Conservation (phyloP, 2,888 invertebrate genomes). For the Ptycholaimellus sp. region DNA sequence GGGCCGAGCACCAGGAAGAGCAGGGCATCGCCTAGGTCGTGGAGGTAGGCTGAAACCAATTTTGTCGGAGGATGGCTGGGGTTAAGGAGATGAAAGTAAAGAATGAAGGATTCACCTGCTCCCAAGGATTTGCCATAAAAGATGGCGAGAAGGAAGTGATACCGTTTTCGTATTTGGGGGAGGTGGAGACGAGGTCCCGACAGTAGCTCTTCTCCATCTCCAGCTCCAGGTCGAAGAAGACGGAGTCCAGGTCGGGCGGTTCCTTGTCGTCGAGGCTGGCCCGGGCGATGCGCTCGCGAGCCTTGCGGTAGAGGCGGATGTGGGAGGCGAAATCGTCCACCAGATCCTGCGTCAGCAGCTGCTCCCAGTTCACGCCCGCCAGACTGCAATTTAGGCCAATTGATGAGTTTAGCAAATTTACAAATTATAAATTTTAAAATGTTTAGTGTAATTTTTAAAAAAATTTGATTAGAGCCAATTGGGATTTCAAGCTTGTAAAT, state of each 20-base stretch:
- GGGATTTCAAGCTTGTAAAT: neutral
- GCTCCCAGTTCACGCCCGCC: conserved; percentile 56
- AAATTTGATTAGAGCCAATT: neutral
- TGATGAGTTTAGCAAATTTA: too few relatives aligned
- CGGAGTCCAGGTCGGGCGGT: conserved; percentile 38
- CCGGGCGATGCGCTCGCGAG: conserved; percentile 27
- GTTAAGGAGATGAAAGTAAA: conserved; percentile 1
- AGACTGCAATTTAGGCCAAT: conserved; percentile 16
- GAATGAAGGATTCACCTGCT: neutral
- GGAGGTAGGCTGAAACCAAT: conserved; percentile 44
- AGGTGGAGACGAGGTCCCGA: conserved; percentile 52
- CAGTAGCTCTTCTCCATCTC: conserved; percentile 58
- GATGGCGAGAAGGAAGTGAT: conserved; percentile 7
- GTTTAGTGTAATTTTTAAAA: too few relatives aligned
- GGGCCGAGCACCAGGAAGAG: conserved; percentile 56
- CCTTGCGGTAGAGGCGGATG: conserved; percentile 56
- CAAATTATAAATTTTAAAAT: too few relatives aligned
- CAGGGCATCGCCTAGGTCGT: conserved; percentile 53
- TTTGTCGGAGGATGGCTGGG: too few relatives aligned
- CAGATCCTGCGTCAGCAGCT: conserved; percentile 55
- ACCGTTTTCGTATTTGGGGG: conserved; percentile 37
- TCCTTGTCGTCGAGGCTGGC: too few relatives aligned
- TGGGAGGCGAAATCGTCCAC: conserved; percentile 75
- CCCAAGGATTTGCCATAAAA: too few relatives aligned
- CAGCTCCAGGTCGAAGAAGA: conserved; percentile 67